Evolutionary conservation across 2,797 vertebrate genomes (phyloP).

Genomic region (Acanthornis magna): DNA sequence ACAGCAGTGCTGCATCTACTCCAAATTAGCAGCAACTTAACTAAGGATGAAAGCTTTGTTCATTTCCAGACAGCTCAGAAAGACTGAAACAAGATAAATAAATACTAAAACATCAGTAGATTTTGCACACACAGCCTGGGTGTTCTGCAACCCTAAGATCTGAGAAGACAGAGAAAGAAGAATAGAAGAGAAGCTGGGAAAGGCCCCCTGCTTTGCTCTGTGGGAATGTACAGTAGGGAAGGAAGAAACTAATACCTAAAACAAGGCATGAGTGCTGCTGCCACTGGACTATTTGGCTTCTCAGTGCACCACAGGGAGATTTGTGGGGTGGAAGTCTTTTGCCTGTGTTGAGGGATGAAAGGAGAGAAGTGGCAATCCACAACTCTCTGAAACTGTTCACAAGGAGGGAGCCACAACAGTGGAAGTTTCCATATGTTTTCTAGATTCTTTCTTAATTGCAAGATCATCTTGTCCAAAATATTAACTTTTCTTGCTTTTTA

Average conservation of each 20-base stretch:
- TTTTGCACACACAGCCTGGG: neutral
- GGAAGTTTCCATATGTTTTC: neutral
- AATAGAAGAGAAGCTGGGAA: neutral
- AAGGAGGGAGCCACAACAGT: neutral
- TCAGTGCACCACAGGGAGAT: neutral
- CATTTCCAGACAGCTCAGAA: neutral
- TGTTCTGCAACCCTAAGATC: neutral
- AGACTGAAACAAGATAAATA: neutral
- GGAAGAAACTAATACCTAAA: neutral
- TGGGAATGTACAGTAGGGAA: neutral
- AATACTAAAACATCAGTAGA: neutral
- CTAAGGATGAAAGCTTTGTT: neutral
- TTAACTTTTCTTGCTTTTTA: neutral
- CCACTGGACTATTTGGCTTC: neutral
- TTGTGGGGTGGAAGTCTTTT: neutral
- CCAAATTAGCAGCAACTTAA: neutral
- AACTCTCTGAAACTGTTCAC: neutral
- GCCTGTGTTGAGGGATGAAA: neutral
- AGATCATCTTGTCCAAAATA: neutral
- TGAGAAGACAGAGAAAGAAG: neutral
- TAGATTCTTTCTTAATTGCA: neutral
- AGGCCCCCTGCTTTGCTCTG: neutral
- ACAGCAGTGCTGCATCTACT: neutral
- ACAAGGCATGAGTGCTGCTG: neutral
- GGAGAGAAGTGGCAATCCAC: neutral